Base-by-base conservation (phyloP, 2,888 invertebrate genomes). In the Ectropis crepuscularia region DNA sequence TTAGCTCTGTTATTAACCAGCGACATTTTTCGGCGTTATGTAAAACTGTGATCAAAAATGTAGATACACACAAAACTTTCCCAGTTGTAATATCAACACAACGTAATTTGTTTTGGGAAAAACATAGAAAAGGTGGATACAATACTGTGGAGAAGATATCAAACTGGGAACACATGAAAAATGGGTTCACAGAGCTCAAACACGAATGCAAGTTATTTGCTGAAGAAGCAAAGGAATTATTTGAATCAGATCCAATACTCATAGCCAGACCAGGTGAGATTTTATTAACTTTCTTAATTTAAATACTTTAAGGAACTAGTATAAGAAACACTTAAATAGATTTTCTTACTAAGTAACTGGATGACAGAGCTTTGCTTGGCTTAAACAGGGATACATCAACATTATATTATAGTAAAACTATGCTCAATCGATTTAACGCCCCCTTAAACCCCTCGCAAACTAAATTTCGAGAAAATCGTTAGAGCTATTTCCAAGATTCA, bases 121-220 rank as follows among this genome's bases (percentile, higher is more conserved):
- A 65, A 11, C 92, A 95, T 71, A 92, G 93, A 65, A 95, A 95
- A 89, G 94, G 94, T 51, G 95, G 95, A 38, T 95, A 95, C 76
- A 83, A 91, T 55, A 88, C 86, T 4, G 72, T 78, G 63, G 79
- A 88, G 61, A 80, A 87, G 53, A 77, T 92, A 45, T 86, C 94
- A 5, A 89, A 87, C 67, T 90, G 93, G 48, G 86, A 95, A 71
- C 89, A 94, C 63, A 83, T 96, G 42, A 89, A 94, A 54, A 90
- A 94, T 65, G 97, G 97, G 0, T 87, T 95, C 10, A 94, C 94
- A 68, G 94, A 95, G 74, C 78, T 97, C 0, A 95, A 95, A 77
- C 67, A 89, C 6, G 97, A 97, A 89, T 88, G 95, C 0, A 87
- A 90, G 48, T 73, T 97, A 41, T 96, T 95, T 89, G 89, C 89